Percentiles rank a stretch among this genome's conserved stretches.
Conservation (phyloP, 2,888 invertebrate species). For the Lasius platythorax region DNA sequence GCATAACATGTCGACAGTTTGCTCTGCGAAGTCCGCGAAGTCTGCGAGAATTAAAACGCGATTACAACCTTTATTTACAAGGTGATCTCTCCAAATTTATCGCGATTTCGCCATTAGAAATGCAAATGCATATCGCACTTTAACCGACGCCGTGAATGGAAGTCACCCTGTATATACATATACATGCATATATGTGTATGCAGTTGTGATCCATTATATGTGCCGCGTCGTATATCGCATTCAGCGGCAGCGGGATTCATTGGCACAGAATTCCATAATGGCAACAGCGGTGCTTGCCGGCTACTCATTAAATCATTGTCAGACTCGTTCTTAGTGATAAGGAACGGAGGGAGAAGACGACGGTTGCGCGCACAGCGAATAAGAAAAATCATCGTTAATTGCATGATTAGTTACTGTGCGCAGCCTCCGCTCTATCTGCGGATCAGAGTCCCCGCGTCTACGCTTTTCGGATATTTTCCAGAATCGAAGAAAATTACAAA, state of each 20-base stretch:
- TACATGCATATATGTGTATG: neutral
- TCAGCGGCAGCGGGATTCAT: conserved; percentile 48
- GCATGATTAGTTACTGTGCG: neutral
- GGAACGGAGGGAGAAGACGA: conserved; percentile 42
- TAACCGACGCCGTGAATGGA: conserved; percentile 13
- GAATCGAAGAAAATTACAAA: no score
- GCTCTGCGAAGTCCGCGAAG: neutral
- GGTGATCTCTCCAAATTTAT: neutral
- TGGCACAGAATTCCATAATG: conserved; percentile 55
- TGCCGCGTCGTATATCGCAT: conserved; percentile 30
- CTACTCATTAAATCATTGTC: conserved; percentile 56
- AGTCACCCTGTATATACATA: neutral
- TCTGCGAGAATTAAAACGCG: neutral
- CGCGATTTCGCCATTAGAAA: neutral
- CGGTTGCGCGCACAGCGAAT: neutral
- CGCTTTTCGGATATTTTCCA: neutral
- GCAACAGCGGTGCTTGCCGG: conserved; percentile 37
- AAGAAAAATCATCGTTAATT: conserved; percentile 30
- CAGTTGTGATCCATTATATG: conserved; percentile 38
- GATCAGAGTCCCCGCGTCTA: neutral
- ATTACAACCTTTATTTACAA: conserved; percentile 1
- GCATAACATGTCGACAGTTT: neutral
- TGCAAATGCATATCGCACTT: neutral
- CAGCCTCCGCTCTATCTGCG: neutral
- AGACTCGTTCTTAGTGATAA: conserved; percentile 41